Conservation (phyloP, 1,140 invertebrate species). For the Aphis craccivora region DNA sequence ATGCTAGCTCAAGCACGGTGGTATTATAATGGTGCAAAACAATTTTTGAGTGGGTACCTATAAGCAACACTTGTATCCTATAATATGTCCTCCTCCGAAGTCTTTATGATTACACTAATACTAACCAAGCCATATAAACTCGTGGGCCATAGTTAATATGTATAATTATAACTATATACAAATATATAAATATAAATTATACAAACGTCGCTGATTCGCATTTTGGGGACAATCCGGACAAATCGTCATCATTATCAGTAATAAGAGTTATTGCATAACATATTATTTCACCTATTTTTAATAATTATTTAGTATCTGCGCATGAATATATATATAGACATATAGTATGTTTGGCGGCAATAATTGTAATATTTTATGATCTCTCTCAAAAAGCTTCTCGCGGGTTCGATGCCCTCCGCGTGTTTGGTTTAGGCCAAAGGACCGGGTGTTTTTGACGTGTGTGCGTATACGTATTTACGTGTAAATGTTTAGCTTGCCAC, state of each 20-base stretch:
- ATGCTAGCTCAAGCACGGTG: too few species aligned
- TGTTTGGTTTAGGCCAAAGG: conserved; percentile 49
- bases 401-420: conserved; percentile 24
- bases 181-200: too few species aligned
- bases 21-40: too few species aligned
- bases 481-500: conserved; percentile 54
- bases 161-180: too few species aligned
- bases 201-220: not conserved
- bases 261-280: not conserved
- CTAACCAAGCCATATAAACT: too few species aligned
- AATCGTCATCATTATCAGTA: not conserved
- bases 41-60: too few species aligned
- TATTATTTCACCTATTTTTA: not conserved
- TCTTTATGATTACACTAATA: too few species aligned
- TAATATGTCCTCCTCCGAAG: too few species aligned
- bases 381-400: conserved; percentile 21
- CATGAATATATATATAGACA: not conserved
- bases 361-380: not conserved
- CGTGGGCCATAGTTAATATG: too few species aligned
- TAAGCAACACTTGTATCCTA: too few species aligned
- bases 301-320: not conserved
- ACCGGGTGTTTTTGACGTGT: conserved; percentile 43
- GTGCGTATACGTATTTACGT: not conserved
- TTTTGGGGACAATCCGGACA: not conserved
- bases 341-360: not conserved